phyloP scores from a whole-genome alignment of 2,888 invertebrate species.

The Noctua comes region DNA sequence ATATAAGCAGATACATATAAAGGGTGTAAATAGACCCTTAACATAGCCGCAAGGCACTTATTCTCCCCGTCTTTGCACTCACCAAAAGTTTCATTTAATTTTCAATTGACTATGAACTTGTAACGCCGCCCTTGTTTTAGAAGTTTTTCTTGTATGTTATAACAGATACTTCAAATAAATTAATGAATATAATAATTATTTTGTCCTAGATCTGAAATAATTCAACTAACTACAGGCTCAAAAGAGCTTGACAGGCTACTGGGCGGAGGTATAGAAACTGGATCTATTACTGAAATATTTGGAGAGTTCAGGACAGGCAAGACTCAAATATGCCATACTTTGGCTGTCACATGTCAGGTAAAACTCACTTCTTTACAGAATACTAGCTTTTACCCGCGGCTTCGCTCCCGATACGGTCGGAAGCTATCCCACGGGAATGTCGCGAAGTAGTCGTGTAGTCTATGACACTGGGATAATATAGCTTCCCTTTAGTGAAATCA shows the following conservation, averaged over 20 bases:
- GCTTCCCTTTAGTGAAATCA: not conserved
- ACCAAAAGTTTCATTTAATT: not conserved
- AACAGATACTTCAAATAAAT: too few relatives aligned
- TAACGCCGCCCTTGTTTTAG: too few relatives aligned
- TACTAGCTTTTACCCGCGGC: not conserved
- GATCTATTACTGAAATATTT: slow-evolving; percentile 99
- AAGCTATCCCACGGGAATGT: too few relatives aligned
- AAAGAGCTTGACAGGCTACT: slow-evolving; percentile 97
- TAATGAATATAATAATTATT: not conserved
- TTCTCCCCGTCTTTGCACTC: too few relatives aligned
- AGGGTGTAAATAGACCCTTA: too few relatives aligned
- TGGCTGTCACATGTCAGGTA: slow-evolving; percentile 99
- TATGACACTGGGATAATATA: too few relatives aligned
- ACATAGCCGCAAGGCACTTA: too few relatives aligned
- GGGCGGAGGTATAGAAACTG: slow-evolving; percentile 99
- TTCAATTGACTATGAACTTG: not conserved
- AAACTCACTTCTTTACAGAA: slow-evolving; percentile 4
- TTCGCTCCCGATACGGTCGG: not conserved
- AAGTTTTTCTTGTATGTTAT: too few relatives aligned
- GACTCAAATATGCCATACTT: slow-evolving; percentile 98
- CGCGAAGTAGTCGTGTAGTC: too few relatives aligned
- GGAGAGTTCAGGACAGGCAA: slow-evolving; percentile 99
- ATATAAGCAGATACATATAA: not conserved
- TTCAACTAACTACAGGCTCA: slow-evolving; percentile 98
- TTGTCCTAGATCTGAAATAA: slow-evolving; percentile 94